phyloP scores from a whole-genome alignment of 1,140 invertebrate species.

The Drosophila ogumai region DNA sequence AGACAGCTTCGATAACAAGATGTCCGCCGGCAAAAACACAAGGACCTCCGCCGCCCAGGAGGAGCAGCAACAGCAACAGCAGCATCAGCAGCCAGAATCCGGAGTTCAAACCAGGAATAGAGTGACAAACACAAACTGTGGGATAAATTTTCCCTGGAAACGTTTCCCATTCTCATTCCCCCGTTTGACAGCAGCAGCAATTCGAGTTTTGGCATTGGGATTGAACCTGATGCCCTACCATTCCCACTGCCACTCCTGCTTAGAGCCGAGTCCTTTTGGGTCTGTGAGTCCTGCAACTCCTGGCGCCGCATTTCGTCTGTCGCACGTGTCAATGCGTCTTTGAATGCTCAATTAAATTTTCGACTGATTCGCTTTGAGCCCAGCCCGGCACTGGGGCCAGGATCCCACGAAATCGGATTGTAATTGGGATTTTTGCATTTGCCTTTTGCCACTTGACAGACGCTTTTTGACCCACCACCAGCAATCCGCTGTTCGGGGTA shows the following conservation, averaged over 20 bases:
- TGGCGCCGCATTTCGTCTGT: slow-evolving; percentile 37
- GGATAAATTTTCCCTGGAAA: slow-evolving; percentile 63
- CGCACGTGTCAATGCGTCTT: slow-evolving; percentile 73
- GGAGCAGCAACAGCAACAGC: slow-evolving; percentile 7
- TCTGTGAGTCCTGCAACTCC: slow-evolving; percentile 33
- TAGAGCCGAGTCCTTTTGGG: slow-evolving; percentile 3
- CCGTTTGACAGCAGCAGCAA: slow-evolving; percentile 62
- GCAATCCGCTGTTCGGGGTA: slow-evolving; percentile 23
- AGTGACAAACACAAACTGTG: slow-evolving; percentile 79
- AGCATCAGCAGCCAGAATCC: slow-evolving; percentile 8
- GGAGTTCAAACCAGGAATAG: slow-evolving; percentile 33
- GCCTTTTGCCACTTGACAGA: slow-evolving; percentile 43
- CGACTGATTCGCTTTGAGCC: slow-evolving; percentile 39
- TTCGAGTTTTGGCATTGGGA: slow-evolving; percentile 56
- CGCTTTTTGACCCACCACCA: slow-evolving; percentile 22
- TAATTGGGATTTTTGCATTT: slow-evolving; percentile 63
- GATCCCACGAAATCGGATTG: slow-evolving; percentile 49
- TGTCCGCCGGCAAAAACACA: slow-evolving; percentile 42
- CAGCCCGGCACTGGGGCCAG: not conserved
- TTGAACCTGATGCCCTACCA: slow-evolving; percentile 31
- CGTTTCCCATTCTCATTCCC: slow-evolving; percentile 29
- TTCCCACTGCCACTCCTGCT: not conserved
- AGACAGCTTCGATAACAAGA: slow-evolving; percentile 74
- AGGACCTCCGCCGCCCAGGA: slow-evolving; percentile 15
- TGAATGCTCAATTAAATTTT: slow-evolving; percentile 83